A percentile compares a stretch with the other conserved stretches of the same genome.
Evolutionary conservation across 2,888 invertebrate species (phyloP).

Genomic region (Patella depressa): DNA sequence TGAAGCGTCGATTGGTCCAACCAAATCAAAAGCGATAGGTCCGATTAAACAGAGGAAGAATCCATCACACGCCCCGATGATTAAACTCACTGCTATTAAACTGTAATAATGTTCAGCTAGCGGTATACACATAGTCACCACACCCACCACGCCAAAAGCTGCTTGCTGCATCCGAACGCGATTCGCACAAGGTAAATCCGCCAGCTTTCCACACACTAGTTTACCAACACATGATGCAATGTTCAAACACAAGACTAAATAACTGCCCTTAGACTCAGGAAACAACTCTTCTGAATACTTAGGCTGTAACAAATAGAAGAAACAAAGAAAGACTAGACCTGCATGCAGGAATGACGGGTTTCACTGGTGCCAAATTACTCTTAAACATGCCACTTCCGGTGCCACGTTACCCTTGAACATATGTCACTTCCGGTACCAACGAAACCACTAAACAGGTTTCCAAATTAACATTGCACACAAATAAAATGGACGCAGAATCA

Average conservation of each 20-base stretch:
- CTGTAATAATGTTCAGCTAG: constrained; percentile 75
- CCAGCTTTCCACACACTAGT: constrained; percentile 85
- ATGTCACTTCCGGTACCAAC: too few species aligned
- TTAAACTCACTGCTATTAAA: constrained; percentile 81
- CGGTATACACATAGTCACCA: constrained; percentile 61
- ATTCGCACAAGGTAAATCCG: constrained; percentile 83
- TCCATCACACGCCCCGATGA: constrained; percentile 92
- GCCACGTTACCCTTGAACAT: too few species aligned
- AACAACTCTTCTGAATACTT: constrained; percentile 81
- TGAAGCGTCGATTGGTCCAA: constrained; percentile 85
- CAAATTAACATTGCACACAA: too few species aligned
- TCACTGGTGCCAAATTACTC: too few species aligned
- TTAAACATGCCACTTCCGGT: too few species aligned
- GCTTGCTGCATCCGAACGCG: constrained; percentile 87
- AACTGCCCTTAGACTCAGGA: constrained; percentile 76
- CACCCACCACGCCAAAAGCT: constrained; percentile 58
- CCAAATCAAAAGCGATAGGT: constrained; percentile 91
- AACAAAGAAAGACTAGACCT: too few species aligned
- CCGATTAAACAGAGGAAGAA: constrained; percentile 91
- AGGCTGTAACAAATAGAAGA: constrained; percentile 60
- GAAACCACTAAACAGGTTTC: too few species aligned
- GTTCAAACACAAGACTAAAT: constrained; percentile 88
- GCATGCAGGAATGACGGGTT: too few species aligned
- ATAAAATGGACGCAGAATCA: too few species aligned
- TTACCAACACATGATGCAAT: constrained; percentile 88